Percentiles rank a stretch among this genome's conserved stretches.
These are phyloP conservation scores for Steatornis caripensis DNA, from an alignment of 2,113 vertebrate species.

Conservation along the genomic window DNA sequence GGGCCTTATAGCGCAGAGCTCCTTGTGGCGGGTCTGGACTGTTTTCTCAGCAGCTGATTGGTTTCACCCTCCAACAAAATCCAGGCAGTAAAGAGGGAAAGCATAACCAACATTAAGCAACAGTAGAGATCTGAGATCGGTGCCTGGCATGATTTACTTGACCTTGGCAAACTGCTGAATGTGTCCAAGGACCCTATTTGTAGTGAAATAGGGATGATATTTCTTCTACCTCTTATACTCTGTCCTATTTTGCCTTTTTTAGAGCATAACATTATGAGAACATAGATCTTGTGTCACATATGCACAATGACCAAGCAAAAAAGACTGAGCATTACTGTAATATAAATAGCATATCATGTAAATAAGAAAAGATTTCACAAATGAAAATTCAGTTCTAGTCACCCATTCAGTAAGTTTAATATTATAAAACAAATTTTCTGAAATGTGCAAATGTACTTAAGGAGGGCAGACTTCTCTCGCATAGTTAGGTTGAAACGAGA, in stretches of 20 bases:
- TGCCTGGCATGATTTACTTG: background rate
- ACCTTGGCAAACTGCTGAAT: background rate
- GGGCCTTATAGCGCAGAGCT: accelerated
- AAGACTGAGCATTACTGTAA: background rate
- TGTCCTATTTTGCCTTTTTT: background rate
- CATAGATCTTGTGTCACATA: background rate
- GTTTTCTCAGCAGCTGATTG: background rate
- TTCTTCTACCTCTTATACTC: background rate
- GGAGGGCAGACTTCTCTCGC: background rate
- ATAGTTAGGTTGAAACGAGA: background rate
- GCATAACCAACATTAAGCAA: too few relatives aligned
- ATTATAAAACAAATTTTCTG: background rate
- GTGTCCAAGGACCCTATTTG: background rate
- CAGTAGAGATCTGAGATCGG: background rate
- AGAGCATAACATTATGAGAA: background rate
- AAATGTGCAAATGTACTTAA: background rate
- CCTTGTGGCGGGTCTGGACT: background rate
- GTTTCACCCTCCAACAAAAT: background rate
- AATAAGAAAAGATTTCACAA: background rate
- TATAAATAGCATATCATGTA: background rate
- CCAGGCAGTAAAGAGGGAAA: background rate
- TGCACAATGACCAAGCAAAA: background rate
- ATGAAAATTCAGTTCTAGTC: background rate
- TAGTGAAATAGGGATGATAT: background rate
- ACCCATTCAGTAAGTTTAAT: background rate